Evolutionary conservation across 2,797 vertebrate species (phyloP).

Genomic region (Lepus oiostolus): DNA sequence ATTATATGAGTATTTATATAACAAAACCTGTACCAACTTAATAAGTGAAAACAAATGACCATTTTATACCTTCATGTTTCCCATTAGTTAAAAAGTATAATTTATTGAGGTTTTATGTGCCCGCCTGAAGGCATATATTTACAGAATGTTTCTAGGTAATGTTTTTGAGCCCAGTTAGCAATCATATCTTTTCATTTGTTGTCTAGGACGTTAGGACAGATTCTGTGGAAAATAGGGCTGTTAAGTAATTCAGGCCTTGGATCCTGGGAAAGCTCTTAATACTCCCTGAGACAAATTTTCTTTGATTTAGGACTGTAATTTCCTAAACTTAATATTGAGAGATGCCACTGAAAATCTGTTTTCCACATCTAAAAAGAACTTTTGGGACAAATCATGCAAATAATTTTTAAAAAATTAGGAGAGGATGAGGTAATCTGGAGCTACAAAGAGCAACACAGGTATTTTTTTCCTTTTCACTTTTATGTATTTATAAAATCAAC

Average conservation of each 20-base stretch:
- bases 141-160: slow-evolving; percentile 14
- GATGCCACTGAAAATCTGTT: slow-evolving; percentile 16
- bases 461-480: slow-evolving; percentile 56
- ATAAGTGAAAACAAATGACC: slow-evolving; percentile 49
- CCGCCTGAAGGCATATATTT: not conserved
- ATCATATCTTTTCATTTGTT: not conserved
- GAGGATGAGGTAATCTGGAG: slow-evolving; percentile 5
- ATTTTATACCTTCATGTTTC: slow-evolving; percentile 10
- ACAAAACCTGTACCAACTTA: slow-evolving; percentile 36
- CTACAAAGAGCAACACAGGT: not conserved
- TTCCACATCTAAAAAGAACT: slow-evolving; percentile 14
- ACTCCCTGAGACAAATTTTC: not conserved
- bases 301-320: slow-evolving; percentile 40
- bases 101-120: slow-evolving; percentile 25
- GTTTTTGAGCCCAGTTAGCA: slow-evolving; percentile 52
- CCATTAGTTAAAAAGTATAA: slow-evolving; percentile 11
- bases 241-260: not conserved
- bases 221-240: slow-evolving; percentile 11
- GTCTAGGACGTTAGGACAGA: not conserved
- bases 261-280: not conserved
- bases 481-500: not conserved
- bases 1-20: slow-evolving; percentile 13
- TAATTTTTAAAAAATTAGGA: not conserved
- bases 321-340: slow-evolving; percentile 42
- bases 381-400: slow-evolving; percentile 30